These are phyloP conservation scores for Ischnura elegans DNA, from an alignment of 2,888 invertebrate species.

Conservation along the genomic window DNA sequence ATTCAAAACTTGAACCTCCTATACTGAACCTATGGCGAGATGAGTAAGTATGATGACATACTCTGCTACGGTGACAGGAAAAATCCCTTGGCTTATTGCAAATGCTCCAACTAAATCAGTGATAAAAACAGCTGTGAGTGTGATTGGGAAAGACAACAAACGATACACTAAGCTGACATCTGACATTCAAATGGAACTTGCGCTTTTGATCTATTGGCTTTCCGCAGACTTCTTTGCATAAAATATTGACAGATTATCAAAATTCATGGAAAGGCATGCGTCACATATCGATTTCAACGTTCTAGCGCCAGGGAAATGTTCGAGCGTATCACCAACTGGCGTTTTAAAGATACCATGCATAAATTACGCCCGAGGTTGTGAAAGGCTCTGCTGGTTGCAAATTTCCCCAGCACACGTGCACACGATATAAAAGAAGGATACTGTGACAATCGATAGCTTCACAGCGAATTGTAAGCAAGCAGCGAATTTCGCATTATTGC, in stretches of 20 bases:
- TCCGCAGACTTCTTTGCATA: background rate
- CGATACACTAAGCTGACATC: background rate
- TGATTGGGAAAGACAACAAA: background rate
- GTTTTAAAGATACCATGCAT: constrained; percentile 4
- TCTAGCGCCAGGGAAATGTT: background rate
- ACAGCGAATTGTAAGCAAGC: background rate
- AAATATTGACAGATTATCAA: background rate
- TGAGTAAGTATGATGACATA: no score
- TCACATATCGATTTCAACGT: background rate
- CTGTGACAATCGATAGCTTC: background rate
- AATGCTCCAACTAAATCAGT: background rate
- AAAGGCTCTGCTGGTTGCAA: background rate
- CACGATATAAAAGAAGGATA: background rate
- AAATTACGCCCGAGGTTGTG: background rate
- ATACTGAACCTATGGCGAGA: no score
- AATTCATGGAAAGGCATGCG: background rate
- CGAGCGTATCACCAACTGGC: background rate
- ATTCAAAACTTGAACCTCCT: no score
- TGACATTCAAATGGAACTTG: background rate
- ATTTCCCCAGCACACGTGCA: background rate
- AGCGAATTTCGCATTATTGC: background rate
- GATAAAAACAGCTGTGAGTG: background rate
- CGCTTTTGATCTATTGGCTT: background rate
- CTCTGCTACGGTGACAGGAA: no score
- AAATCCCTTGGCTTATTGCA: no score